phyloP scores from a whole-genome alignment of 2,888 invertebrate genomes.

The Cryptophagus acutangulus region DNA sequence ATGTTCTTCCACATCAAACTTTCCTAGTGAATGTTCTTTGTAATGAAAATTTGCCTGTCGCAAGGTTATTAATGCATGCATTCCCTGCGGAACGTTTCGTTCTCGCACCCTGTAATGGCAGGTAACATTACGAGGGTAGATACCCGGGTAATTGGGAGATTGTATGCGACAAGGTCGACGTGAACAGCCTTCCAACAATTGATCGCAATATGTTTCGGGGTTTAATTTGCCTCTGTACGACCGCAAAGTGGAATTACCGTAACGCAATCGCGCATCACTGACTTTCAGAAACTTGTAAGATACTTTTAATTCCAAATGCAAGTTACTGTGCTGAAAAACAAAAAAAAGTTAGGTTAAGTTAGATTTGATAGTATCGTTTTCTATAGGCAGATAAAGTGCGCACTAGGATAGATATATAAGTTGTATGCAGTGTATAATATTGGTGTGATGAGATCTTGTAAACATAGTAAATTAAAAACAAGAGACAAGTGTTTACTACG shows the following conservation, averaged over 20 bases:
- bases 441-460: too few species aligned
- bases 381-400: too few species aligned
- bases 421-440: too few species aligned
- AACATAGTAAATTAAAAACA: too few species aligned
- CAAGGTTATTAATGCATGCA: conserved; percentile 70
- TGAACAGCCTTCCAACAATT: conserved; percentile 73
- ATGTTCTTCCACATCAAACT: conserved; percentile 70
- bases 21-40: conserved; percentile 72
- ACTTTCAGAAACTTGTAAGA: conserved; percentile 77
- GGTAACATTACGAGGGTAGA: conserved; percentile 82
- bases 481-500: too few species aligned
- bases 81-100: conserved; percentile 58
- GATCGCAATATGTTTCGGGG: conserved; percentile 74
- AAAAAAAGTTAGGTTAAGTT: neutral
- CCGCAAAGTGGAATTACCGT: conserved; percentile 67
- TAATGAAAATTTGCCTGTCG: conserved; percentile 74
- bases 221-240: conserved; percentile 74
- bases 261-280: conserved; percentile 70
- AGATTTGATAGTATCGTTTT: too few species aligned
- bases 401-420: too few species aligned
- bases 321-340: too few species aligned
- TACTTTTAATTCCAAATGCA: conserved; percentile 79
- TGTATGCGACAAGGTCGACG: conserved; percentile 61
- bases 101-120: conserved; percentile 46
- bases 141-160: conserved; percentile 87